Base-by-base conservation (phyloP, 2,113 vertebrate genomes). In the Mustelus asterias region DNA sequence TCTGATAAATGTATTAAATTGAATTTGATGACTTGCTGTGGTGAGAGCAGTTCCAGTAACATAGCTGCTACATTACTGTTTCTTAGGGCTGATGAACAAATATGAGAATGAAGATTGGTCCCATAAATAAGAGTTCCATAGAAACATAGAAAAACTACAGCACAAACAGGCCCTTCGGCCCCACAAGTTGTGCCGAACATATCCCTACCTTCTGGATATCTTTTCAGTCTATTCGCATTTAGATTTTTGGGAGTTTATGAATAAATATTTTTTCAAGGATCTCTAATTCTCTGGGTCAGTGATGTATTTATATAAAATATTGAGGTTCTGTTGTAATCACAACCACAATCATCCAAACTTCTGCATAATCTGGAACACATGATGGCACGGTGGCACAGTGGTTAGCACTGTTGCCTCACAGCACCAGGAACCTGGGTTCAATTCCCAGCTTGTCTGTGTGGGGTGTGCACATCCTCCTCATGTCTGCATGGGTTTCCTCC, bases 1-100 rank as follows among this genome's bases (percentile, higher is more conserved):
- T 60, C 88, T 90, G 88, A 76, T 54, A 10, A 88, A 88, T 88
- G 24, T 88, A 88, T 24, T 89, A 44, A 89, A 89, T 58, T 89
- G 9, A 58, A 58, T 58, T 54, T 26, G 0, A 60, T 24, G 60
- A 63, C 54, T 16, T 90, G 54, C 16, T 33, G 11, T 60, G 29
- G 5, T 90, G 20, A 37, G 4, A 85, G n/a, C 37, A 18, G 41
- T 26, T 90, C 54, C 48, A 90, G 54, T 29, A 58, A 33, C 29
- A 90, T 90, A 60, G 3, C 13, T 26, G 29, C 4, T 90, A 90
- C 11, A n/a, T 33, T 60, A 90, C 54, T 90, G 48, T 7, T 16
- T 26, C 13, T 33, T 6, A 60, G 54, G 88, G 20, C 54, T 44
- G 44, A 94, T 94, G 37, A 63, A 70, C 33, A 69, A 69, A 94